A percentile compares a stretch with the other conserved stretches of the same genome.
These are phyloP conservation scores for Neocrepidodera transversa DNA, from an alignment of 2,888 invertebrate species.

Conservation along the genomic window DNA sequence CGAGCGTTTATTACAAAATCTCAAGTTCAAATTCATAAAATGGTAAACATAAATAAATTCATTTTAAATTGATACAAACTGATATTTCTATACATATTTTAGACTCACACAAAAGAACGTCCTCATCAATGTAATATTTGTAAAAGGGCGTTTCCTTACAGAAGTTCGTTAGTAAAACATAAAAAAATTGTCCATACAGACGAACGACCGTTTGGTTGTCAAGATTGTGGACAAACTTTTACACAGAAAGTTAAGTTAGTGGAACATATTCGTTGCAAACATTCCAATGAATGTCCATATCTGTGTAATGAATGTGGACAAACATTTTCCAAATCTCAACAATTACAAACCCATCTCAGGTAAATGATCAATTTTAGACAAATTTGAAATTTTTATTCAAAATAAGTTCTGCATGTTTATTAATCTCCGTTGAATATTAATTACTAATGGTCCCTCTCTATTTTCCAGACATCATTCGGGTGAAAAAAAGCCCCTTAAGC, in stretches of 20 bases:
- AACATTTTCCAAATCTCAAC: slow-evolving; percentile 45
- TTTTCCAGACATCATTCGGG: slow-evolving; percentile 47
- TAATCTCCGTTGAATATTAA: no score
- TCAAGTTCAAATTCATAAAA: slow-evolving; percentile 48
- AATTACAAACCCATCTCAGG: slow-evolving; percentile 45
- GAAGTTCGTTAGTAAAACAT: slow-evolving; percentile 47
- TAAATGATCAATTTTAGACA: not conserved
- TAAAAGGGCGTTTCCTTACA: slow-evolving; percentile 47
- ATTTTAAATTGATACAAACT: no score
- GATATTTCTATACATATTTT: no score
- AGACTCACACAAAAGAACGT: slow-evolving; percentile 48
- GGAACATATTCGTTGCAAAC: slow-evolving; percentile 47
- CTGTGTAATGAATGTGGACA: slow-evolving; percentile 49
- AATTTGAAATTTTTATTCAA: not conserved
- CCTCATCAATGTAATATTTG: slow-evolving; percentile 48
- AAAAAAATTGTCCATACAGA: slow-evolving; percentile 45
- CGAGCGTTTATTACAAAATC: slow-evolving; percentile 42
- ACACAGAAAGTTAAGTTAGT: slow-evolving; percentile 48
- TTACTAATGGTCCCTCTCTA: no score
- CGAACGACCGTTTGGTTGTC: slow-evolving; percentile 44
- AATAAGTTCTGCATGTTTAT: no score
- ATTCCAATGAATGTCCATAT: slow-evolving; percentile 50
- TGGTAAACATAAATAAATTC: slow-evolving; percentile 33
- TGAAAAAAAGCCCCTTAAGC: slow-evolving; percentile 44
- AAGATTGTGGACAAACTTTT: slow-evolving; percentile 46